Base-by-base conservation (phyloP, 37 sponge, comb jelly and placozoan species). In the Halisarca cf. caerulea region DNA sequence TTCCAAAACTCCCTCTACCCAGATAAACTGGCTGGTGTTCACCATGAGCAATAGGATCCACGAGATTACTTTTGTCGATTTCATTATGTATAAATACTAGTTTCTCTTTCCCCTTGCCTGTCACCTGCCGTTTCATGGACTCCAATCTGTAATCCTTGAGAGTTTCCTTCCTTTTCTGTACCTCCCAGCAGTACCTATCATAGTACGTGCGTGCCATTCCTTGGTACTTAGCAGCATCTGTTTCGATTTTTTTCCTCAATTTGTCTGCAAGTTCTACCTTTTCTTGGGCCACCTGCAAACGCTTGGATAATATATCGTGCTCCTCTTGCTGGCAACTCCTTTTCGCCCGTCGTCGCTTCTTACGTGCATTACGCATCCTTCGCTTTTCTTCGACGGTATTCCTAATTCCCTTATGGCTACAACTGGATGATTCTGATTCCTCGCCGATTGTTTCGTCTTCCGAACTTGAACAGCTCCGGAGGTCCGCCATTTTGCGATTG, bases 351-450 rank as follows among this genome's bases (percentile, higher is more conserved):
- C 25, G 25, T 30, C 64, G 64, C 23, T 62, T 62, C 64, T 62
- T 62, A 62, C 64, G 64, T 23, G 25, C 30, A 62, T 62, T 62
- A 6, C 64, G 25, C 64, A 62, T 62, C 30, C 23, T 59, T 60
- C 82, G 59, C 39, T 81, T 81, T 59, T 81, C 82, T 37, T 59
- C 64, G 1, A 38, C 66, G 28, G 66, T 81, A 37, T 81, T 59
- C 23, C 64, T 62, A 7, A 6, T 23, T 62, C 30, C 64, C 15
- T 62, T 62, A 47, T 11, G 51, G 51, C 9, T 47, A 11, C 51
- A 47, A 47, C 6, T 11, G 11, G 6, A 14, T 11, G 11, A 47
- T 47, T 47, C 51, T 47, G 11, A 47, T 47, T 47, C 51, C 64
- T 62, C 64, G 11, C 57, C 17, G 23, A 23, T 62, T 20, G 30